phyloP scores from a whole-genome alignment of 2,888 invertebrate genomes.

The Hydrotaea cyrtoneurina region DNA sequence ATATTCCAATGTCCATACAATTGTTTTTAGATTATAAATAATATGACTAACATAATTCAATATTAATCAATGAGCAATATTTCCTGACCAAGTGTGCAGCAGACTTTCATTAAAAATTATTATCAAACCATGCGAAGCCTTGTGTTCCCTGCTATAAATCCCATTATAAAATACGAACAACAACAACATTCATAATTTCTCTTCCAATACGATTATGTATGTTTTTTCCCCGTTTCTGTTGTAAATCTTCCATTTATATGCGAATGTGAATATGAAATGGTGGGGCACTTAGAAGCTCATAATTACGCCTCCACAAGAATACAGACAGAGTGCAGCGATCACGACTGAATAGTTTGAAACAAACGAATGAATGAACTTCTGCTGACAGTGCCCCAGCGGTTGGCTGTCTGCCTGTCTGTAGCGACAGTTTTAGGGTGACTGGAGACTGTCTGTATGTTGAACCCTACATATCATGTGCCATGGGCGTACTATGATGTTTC shows the following conservation, averaged over 20 bases:
- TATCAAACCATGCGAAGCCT: constrained; percentile 15
- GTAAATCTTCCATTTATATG: constrained; percentile 16
- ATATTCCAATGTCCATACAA: too few species aligned
- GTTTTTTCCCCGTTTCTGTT: not conserved
- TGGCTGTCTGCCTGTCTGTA: not conserved
- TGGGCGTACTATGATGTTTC: not conserved
- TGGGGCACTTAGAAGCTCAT: constrained; percentile 52
- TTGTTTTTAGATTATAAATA: not conserved
- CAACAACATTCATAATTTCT: not conserved
- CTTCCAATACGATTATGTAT: not conserved
- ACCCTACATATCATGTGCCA: not conserved
- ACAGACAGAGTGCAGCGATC: not conserved
- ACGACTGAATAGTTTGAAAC: not conserved
- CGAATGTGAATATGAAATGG: constrained; percentile 45
- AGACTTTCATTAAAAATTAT: constrained; percentile 26
- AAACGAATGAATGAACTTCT: constrained; percentile 14
- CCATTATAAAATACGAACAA: not conserved
- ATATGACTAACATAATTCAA: not conserved
- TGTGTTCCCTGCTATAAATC: not conserved
- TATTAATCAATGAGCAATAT: constrained; percentile 12
- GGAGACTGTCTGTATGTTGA: too few species aligned
- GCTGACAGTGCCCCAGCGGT: constrained; percentile 4
- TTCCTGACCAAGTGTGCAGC: not conserved
- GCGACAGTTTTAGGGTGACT: too few species aligned
- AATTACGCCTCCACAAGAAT: constrained; percentile 38